Conservation (phyloP, 2,797 vertebrate species). For the Heteromormyrus szaboi region DNA sequence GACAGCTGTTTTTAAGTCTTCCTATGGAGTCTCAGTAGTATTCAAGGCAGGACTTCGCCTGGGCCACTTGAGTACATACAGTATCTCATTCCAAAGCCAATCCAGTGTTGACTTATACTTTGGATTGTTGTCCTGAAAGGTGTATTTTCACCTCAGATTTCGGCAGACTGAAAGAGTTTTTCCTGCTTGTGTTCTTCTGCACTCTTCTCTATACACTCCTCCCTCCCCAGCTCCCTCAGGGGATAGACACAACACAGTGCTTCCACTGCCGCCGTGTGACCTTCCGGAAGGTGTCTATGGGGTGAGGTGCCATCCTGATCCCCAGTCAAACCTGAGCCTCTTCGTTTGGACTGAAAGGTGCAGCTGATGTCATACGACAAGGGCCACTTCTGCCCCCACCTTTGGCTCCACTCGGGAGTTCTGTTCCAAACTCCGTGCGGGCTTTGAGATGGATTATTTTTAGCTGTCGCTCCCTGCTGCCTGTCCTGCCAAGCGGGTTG, state of each 20-base stretch:
- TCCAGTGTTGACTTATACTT: constrained; percentile 1
- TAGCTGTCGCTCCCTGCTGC: background rate
- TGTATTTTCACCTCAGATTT: background rate
- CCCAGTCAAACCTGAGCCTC: background rate
- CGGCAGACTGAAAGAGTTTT: background rate
- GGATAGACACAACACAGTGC: background rate
- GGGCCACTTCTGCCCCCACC: constrained; percentile 1
- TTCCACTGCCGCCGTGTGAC: background rate
- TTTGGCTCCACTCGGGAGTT: background rate
- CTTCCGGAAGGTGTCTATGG: background rate
- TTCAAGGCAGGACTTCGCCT: constrained; percentile 1
- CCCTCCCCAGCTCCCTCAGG: background rate
- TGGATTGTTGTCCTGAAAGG: constrained; percentile 7
- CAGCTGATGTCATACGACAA: background rate
- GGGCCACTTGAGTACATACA: constrained; percentile 2
- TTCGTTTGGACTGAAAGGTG: background rate
- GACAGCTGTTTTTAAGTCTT: constrained; percentile 13
- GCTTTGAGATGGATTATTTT: constrained; percentile 9
- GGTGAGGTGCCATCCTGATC: background rate
- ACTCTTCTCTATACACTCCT: background rate
- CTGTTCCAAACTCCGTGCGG: constrained; percentile 1
- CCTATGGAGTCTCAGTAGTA: background rate
- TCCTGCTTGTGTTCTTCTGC: background rate
- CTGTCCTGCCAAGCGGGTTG: constrained; percentile 5
- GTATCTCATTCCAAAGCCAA: background rate